Base-by-base conservation (phyloP, 2,888 invertebrate species). In the Spodoptera littoralis region DNA sequence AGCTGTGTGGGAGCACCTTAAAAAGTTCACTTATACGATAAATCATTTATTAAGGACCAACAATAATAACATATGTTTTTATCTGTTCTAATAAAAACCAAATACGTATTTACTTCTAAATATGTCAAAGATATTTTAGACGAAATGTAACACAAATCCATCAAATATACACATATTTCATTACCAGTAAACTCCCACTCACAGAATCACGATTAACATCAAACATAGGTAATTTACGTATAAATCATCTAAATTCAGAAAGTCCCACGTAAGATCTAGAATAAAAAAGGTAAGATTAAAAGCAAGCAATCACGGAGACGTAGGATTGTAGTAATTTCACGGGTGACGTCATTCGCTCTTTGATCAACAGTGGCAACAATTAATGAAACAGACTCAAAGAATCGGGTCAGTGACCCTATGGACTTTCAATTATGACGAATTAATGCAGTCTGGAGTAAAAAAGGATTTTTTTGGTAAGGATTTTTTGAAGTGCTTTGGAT, bases 361-460 rank as follows among this genome's bases (percentile, higher is more conserved):
- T 70, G 68, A 70, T 67, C 45, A 51, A 18, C 42, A 48, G 49
- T 12, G 44, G 48, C 43, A 61, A 62, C 58, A 62, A 45, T 59
- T 50, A 58, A 59, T 52, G 45, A 55, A 54, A 49, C 54, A 12
- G 47, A 22, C 51, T 57, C 50, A 66, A 67, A 73, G 36, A 57
- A 51, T 41, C 43, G 27, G 56, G 36, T 42, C 47, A 63, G 18
- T 52, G 43, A 55, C 43, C 51, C 43, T 47, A 11, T 27, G 4
- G 9, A 4, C 11, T 67, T 60, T 1, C 30, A 50, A 55, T 49
- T 18, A 9, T 27, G 27, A 27, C 5, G 44, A 65, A 54, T 18
- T 1, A 24, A 41, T 54, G 59, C 47, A 41, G 54, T n/a, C 43
- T 53, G n/a, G n/a, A n/a, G 13, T 9, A 51, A 11, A 46, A 11